phyloP scores from a whole-genome alignment of 2,888 invertebrate species.

The Patella caerulea region DNA sequence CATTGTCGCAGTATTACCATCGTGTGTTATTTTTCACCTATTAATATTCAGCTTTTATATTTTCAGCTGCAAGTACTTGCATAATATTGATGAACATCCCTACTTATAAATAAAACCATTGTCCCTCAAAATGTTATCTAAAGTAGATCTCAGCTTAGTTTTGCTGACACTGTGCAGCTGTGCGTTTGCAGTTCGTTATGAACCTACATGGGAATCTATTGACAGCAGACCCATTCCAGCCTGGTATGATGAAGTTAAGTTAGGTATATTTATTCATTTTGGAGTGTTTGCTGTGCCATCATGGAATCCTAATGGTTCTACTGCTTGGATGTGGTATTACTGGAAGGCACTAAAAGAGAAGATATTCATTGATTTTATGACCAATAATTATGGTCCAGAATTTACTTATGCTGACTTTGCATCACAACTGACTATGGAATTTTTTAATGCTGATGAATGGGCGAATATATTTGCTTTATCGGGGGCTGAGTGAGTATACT shows the following conservation, averaged over 20 bases:
- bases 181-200: conserved; percentile 25
- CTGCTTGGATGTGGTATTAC: conserved; percentile 71
- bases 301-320: conserved; percentile 74
- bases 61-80: too few species aligned
- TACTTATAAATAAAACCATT: too few species aligned
- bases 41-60: too few species aligned
- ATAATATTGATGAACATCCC: too few species aligned
- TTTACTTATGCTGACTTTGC: conserved; percentile 95
- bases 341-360: conserved; percentile 48
- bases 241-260: conserved; percentile 92
- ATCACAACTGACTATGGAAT: conserved; percentile 85
- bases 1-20: too few species aligned
- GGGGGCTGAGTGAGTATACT: conserved; percentile 80
- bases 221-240: conserved; percentile 85
- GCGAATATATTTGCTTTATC: conserved; percentile 85
- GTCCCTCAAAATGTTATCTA: too few species aligned
- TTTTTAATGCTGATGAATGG: conserved; percentile 89
- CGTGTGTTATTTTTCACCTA: too few species aligned
- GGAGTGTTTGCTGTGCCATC: conserved; percentile 93
- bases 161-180: too few species aligned
- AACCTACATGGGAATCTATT: conserved; percentile 87
- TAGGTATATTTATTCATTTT: conserved; percentile 95
- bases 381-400: conserved; percentile 84
- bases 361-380: conserved; percentile 78
- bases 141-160: too few species aligned